phyloP scores from a whole-genome alignment of 2,797 vertebrate species.

The Diglossa cyanea region DNA sequence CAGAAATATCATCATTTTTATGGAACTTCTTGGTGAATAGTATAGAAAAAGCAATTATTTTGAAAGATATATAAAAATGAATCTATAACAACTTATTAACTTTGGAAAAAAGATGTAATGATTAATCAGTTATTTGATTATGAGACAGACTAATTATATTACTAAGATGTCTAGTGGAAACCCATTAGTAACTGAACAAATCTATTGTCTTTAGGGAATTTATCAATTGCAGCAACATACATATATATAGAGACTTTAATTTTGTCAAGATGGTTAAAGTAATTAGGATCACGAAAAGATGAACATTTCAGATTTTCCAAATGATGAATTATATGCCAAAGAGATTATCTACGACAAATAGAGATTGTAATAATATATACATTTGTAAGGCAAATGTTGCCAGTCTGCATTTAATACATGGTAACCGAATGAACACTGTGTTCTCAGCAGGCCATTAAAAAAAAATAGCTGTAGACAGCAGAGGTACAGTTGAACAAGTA shows the following conservation, averaged over 20 bases:
- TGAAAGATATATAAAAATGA: conserved; percentile 7
- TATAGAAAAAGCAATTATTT: not conserved
- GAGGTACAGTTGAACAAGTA: not conserved
- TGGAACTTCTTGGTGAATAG: not conserved
- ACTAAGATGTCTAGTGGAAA: conserved; percentile 40
- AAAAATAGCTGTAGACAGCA: not conserved
- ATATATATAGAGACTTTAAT: not conserved
- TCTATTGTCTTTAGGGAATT: conserved; percentile 26
- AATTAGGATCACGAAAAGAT: not conserved
- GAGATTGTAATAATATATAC: not conserved
- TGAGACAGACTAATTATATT: conserved; percentile 46
- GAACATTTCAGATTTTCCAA: not conserved
- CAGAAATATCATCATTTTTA: not conserved
- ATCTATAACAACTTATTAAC: conserved; percentile 30
- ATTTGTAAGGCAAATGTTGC: not conserved
- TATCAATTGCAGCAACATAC: conserved; percentile 10
- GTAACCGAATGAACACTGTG: not conserved
- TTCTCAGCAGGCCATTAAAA: not conserved
- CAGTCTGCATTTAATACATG: not conserved
- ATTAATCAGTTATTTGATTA: conserved; percentile 62
- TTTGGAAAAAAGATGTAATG: conserved; percentile 23
- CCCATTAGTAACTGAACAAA: conserved; percentile 60
- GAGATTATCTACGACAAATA: not conserved
- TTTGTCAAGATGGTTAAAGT: not conserved
- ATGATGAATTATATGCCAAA: not conserved